These are phyloP conservation scores for Eleginops maclovinus DNA, from an alignment of 2,113 vertebrate species.

Conservation along the genomic window DNA sequence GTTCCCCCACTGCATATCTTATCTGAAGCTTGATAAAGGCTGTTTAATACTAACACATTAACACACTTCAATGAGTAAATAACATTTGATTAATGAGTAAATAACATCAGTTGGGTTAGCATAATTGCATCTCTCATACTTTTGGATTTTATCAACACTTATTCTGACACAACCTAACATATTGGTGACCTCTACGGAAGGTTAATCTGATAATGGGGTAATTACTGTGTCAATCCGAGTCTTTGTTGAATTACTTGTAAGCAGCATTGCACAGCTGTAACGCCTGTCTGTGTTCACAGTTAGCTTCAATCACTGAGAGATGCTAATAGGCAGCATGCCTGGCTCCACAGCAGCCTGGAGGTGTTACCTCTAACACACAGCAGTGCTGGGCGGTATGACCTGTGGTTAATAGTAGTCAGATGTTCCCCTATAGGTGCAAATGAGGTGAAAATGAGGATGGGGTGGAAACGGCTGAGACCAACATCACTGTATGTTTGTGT, in stretches of 20 bases:
- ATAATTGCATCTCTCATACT: too few species aligned
- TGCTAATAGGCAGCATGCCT: slow-evolving; percentile 65
- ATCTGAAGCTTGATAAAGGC: background rate
- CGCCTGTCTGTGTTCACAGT: slow-evolving; percentile 24
- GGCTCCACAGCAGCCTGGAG: slow-evolving; percentile 76
- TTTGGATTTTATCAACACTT: background rate
- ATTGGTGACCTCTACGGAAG: background rate
- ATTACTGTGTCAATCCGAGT: slow-evolving; percentile 33
- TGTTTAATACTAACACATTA: background rate
- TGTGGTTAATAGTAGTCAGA: slow-evolving; percentile 82
- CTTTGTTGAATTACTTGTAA: slow-evolving; percentile 51
- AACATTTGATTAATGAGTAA: background rate
- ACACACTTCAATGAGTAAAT: background rate
- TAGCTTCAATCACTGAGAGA: slow-evolving; percentile 54
- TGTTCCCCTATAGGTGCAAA: slow-evolving; percentile 77
- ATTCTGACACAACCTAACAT: slow-evolving; percentile 9
- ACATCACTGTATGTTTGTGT: slow-evolving; percentile 34
- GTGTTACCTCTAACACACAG: slow-evolving; percentile 59
- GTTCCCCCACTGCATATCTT: too few species aligned
- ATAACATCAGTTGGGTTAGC: too few species aligned
- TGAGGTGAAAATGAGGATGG: slow-evolving; percentile 85
- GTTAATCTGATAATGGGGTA: slow-evolving; percentile 32
- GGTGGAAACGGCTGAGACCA: slow-evolving; percentile 82
- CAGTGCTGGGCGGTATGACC: slow-evolving; percentile 73
- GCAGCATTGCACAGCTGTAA: slow-evolving; percentile 5